These are phyloP conservation scores for Raja brachyura DNA, from an alignment of 2,113 vertebrate species.

Conservation along the genomic window DNA sequence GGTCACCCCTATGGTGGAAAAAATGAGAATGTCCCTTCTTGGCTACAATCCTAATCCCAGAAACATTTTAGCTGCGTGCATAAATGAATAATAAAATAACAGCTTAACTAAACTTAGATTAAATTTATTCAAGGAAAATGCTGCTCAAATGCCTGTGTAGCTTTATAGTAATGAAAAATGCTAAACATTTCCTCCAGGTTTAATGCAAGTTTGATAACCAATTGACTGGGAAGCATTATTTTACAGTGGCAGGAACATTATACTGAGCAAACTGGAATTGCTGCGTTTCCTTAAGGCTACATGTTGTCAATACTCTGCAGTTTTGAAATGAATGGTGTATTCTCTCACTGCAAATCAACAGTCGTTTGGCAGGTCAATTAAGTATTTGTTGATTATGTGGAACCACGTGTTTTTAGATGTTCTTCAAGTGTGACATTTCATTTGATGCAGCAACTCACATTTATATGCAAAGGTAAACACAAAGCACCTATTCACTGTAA, in stretches of 20 bases:
- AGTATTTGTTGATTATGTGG: not conserved
- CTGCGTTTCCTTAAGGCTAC: not conserved
- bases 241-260: not conserved
- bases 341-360: not conserved
- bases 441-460: not conserved
- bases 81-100: conserved; percentile 18
- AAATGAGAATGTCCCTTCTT: not conserved
- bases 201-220: not conserved
- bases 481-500: not conserved
- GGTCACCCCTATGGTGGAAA: not conserved
- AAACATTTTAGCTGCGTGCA: not conserved
- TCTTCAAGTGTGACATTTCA: not conserved
- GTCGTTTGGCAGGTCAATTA: not conserved
- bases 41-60: not conserved
- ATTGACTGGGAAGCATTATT: not conserved
- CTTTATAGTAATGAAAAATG: not conserved
- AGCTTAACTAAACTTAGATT: not conserved
- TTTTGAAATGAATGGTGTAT: not conserved
- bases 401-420: not conserved
- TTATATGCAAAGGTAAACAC: not conserved
- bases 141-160: not conserved
- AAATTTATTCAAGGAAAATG: not conserved
- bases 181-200: not conserved
- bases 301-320: not conserved
- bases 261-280: not conserved